A percentile compares a stretch with the other conserved stretches of the same genome.
Evolutionary conservation across 2,113 vertebrate species (phyloP).

Genomic region (Heloderma charlesbogerti): DNA sequence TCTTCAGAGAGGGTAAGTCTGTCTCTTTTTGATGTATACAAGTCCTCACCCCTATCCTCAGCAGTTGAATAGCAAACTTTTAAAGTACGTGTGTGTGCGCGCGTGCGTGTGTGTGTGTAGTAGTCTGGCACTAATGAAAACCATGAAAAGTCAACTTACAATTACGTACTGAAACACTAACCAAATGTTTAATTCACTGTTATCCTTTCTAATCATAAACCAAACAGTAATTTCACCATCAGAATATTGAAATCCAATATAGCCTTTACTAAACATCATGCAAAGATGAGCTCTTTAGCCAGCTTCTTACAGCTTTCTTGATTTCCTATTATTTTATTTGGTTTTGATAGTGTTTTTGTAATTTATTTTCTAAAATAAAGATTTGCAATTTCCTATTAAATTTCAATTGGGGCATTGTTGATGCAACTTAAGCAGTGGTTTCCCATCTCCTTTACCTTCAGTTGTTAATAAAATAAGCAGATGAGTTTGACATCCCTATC

Average conservation of each 20-base stretch:
- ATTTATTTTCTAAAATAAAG: not conserved
- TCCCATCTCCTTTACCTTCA: constrained; percentile 20
- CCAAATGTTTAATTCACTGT: constrained; percentile 56
- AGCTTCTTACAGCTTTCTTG: not conserved
- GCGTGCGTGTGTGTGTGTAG: constrained; percentile 7
- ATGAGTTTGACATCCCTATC: not conserved
- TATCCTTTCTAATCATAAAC: constrained; percentile 61
- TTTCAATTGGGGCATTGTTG: constrained; percentile 17
- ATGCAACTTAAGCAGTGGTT: constrained; percentile 25
- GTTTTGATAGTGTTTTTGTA: not conserved
- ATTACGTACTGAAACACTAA: constrained; percentile 57
- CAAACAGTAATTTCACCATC: constrained; percentile 54
- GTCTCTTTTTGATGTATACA: too few species aligned
- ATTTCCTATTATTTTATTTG: not conserved
- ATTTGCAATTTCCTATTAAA: constrained; percentile 2
- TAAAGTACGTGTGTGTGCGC: constrained; percentile 47
- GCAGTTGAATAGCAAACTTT: constrained; percentile 38
- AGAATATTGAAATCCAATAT: constrained; percentile 53
- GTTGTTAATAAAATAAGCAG: not conserved
- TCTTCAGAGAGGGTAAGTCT: not conserved
- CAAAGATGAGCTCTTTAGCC: constrained; percentile 5
- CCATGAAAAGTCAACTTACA: constrained; percentile 53
- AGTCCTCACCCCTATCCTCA: too few species aligned
- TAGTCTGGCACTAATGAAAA: constrained; percentile 55
- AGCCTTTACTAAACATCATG: constrained; percentile 24